Conservation (phyloP, 2,113 vertebrate genomes). For the Toxotes chatareus region DNA sequence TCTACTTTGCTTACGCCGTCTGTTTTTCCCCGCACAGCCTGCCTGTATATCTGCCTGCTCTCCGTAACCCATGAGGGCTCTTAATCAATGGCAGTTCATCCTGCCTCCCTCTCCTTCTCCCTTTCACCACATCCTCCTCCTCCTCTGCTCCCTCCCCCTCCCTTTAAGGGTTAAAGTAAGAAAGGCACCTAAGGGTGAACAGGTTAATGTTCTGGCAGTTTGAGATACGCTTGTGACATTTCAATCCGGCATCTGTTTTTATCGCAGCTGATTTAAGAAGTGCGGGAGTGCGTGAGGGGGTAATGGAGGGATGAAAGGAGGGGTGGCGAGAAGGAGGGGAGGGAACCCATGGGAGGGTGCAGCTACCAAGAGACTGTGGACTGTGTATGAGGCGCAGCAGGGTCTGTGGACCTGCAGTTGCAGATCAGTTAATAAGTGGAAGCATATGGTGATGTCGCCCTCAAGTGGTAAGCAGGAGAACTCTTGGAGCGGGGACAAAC, state of each 20-base stretch:
- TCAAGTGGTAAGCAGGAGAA: conserved; percentile 77
- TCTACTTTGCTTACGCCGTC: conserved; percentile 59
- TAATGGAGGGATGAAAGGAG: conserved; percentile 50
- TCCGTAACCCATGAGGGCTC: conserved; percentile 68
- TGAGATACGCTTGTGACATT: conserved; percentile 87
- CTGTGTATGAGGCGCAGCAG: conserved; percentile 53
- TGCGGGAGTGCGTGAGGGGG: conserved; percentile 37
- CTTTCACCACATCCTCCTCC: conserved; percentile 12
- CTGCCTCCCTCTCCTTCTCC: conserved; percentile 24
- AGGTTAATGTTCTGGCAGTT: conserved; percentile 88
- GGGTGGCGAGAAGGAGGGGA: conserved; percentile 36
- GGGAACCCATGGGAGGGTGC: conserved; percentile 50
- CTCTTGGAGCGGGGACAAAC: conserved; percentile 44
- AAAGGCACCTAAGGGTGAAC: conserved; percentile 77
- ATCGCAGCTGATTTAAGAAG: conserved; percentile 83
- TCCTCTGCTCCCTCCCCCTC: conserved; percentile 10
- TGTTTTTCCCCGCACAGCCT: conserved; percentile 42
- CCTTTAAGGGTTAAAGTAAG: conserved; percentile 51
- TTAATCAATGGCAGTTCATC: conserved; percentile 78
- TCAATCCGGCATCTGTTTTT: conserved; percentile 86
- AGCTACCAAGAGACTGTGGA: conserved; percentile 46
- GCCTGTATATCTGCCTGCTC: conserved; percentile 59
- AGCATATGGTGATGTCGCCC: conserved; percentile 79
- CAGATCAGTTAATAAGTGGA: conserved; percentile 27
- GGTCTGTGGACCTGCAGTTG: conserved; percentile 54